These are phyloP conservation scores for Pseudonaja textilis DNA, from an alignment of 2,113 vertebrate genomes.

Conservation along the genomic window DNA sequence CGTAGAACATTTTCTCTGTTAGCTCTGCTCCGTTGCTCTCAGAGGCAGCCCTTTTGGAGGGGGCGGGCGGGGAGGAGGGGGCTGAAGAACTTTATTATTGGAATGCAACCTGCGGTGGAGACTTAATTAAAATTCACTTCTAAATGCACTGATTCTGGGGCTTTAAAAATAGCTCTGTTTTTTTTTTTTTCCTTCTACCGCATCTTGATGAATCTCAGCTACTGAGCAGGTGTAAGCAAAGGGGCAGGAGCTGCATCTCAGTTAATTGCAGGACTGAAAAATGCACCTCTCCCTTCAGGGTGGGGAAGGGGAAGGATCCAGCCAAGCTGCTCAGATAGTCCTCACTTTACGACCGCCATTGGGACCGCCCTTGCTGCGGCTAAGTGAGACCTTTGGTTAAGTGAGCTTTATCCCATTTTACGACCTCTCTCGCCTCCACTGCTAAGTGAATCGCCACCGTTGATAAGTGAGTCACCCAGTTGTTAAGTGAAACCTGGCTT, in stretches of 20 bases:
- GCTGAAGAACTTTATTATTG: not conserved
- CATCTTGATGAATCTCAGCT: slow-evolving; percentile 6
- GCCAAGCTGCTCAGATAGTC: no score
- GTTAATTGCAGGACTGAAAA: not conserved
- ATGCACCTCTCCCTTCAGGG: not conserved
- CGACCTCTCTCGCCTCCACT: no score
- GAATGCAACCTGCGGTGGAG: not conserved
- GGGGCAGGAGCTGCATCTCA: slow-evolving; percentile 1
- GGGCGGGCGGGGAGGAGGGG: not conserved
- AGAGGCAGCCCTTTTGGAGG: not conserved
- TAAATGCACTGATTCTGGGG: slow-evolving; percentile 15
- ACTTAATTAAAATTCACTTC: slow-evolving; percentile 20
- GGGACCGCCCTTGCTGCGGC: no score
- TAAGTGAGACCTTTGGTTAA: no score
- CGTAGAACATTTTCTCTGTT: not conserved
- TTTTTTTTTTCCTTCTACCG: not conserved
- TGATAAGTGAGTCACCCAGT: no score
- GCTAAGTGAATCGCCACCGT: rapidly evolving
- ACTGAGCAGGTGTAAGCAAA: slow-evolving; percentile 21
- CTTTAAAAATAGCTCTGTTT: slow-evolving; percentile 19
- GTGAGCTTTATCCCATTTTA: no score
- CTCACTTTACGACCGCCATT: no score
- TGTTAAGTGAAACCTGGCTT: no score
- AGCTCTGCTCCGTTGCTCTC: not conserved
- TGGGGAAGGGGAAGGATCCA: not conserved